Conservation (phyloP, 1,140 invertebrate species). For the Drosophila fuyamai region DNA sequence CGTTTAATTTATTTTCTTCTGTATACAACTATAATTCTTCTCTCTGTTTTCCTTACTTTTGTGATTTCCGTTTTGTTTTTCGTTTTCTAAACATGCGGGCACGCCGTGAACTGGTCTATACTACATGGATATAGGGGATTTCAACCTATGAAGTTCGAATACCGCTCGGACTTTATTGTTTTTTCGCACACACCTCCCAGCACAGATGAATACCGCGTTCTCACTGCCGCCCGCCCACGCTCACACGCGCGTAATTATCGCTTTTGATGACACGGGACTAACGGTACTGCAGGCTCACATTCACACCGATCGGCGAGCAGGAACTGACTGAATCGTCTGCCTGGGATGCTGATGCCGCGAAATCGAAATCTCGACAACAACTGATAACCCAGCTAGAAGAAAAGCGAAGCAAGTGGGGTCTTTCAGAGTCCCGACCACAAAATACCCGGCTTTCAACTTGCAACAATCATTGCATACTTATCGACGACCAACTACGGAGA, state of each 20-base stretch:
- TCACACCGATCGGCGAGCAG: conserved; percentile 70
- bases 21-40: conserved; percentile 39
- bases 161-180: not conserved
- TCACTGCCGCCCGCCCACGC: conserved; percentile 16
- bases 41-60: conserved; percentile 42
- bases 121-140: conserved; percentile 8
- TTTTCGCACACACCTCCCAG: conserved; percentile 31
- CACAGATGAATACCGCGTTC: conserved; percentile 25
- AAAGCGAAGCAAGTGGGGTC: conserved; percentile 12
- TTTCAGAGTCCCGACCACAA: not conserved
- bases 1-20: conserved; percentile 43
- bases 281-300: conserved; percentile 49
- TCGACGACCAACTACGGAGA: too few species aligned
- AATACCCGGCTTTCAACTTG: not conserved
- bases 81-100: conserved; percentile 74
- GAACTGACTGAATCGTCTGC: conserved; percentile 68
- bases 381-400: conserved; percentile 68
- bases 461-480: not conserved
- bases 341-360: conserved; percentile 53
- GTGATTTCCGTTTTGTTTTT: conserved; percentile 70
- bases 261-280: conserved; percentile 53
- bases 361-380: conserved; percentile 76
- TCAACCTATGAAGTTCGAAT: conserved; percentile 1
- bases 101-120: conserved; percentile 51
- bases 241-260: conserved; percentile 12